Evolutionary conservation across 2,888 invertebrate genomes (phyloP).

Genomic region (Cheilosia soror): DNA sequence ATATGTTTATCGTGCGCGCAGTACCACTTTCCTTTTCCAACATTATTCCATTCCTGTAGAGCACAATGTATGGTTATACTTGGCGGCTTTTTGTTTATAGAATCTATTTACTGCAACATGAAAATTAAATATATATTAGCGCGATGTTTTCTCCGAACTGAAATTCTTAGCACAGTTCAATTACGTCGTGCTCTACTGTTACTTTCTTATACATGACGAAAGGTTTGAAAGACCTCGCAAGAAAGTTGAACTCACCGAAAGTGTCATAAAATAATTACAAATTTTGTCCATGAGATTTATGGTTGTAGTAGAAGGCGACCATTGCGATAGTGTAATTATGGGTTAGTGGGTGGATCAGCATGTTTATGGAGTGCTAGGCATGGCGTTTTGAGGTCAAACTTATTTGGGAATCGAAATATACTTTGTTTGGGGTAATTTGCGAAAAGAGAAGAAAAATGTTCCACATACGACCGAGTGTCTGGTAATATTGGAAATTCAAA

Average conservation of each 20-base stretch:
- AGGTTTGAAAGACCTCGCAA: background rate
- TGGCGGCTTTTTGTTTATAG: constrained; percentile 47
- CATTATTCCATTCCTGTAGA: constrained; percentile 54
- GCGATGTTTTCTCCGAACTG: constrained; percentile 12
- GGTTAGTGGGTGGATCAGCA: constrained; percentile 57
- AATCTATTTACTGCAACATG: constrained; percentile 13
- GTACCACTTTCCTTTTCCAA: constrained; percentile 71
- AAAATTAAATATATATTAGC: constrained; percentile 9
- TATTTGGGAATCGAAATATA: constrained; percentile 34
- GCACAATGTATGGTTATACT: constrained; percentile 1
- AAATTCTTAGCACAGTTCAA: constrained; percentile 24
- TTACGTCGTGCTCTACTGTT: constrained; percentile 20
- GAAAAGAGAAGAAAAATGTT: constrained; percentile 15
- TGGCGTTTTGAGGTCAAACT: constrained; percentile 16
- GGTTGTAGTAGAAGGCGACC: background rate
- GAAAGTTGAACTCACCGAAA: constrained; percentile 41
- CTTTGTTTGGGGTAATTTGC: constrained; percentile 9
- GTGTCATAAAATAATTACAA: constrained; percentile 35
- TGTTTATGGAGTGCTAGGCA: constrained; percentile 10
- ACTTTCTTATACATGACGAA: constrained; percentile 14
- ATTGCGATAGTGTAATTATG: background rate
- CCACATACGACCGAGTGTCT: constrained; percentile 42
- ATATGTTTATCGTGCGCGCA: constrained; percentile 61
- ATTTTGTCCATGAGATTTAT: constrained; percentile 14
- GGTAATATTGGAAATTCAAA: background rate